These are phyloP conservation scores for Callipepla squamata DNA, from an alignment of 2,113 vertebrate species.

Conservation along the genomic window DNA sequence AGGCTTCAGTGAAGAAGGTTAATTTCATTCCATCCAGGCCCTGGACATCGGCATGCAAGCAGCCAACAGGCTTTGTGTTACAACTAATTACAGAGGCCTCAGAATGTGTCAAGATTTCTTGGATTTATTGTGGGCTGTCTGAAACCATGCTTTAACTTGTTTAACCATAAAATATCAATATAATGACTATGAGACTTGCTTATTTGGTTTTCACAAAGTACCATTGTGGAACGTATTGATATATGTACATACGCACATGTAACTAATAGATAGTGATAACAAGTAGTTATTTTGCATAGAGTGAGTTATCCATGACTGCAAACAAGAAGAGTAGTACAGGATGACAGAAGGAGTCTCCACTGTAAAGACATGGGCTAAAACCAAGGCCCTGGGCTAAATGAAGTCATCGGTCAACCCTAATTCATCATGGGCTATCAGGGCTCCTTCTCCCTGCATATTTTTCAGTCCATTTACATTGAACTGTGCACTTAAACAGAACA, in stretches of 20 bases:
- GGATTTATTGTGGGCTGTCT: not conserved
- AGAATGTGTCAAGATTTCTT: not conserved
- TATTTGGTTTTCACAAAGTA: not conserved
- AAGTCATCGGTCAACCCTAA: not conserved
- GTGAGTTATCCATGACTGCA: not conserved
- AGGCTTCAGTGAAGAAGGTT: not conserved
- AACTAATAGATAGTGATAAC: not conserved
- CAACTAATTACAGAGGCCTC: not conserved
- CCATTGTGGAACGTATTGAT: not conserved
- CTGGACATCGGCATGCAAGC: not conserved
- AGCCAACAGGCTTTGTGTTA: not conserved
- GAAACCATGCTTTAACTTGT: not conserved
- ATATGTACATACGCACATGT: not conserved
- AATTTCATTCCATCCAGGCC: not conserved
- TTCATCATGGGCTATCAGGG: not conserved
- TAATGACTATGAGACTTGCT: not conserved
- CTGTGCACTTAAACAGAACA: rapidly evolving
- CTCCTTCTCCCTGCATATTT: rapidly evolving
- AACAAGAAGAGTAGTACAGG: not conserved
- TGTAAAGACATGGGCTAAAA: not conserved
- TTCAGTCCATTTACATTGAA: not conserved
- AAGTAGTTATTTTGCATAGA: not conserved
- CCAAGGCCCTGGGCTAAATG: not conserved
- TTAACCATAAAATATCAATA: not conserved
- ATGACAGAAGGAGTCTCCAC: not conserved